A percentile compares a stretch with the other conserved stretches of the same genome.
phyloP scores from a whole-genome alignment of 2,113 vertebrate genomes.

The Odontesthes bonariensis region DNA sequence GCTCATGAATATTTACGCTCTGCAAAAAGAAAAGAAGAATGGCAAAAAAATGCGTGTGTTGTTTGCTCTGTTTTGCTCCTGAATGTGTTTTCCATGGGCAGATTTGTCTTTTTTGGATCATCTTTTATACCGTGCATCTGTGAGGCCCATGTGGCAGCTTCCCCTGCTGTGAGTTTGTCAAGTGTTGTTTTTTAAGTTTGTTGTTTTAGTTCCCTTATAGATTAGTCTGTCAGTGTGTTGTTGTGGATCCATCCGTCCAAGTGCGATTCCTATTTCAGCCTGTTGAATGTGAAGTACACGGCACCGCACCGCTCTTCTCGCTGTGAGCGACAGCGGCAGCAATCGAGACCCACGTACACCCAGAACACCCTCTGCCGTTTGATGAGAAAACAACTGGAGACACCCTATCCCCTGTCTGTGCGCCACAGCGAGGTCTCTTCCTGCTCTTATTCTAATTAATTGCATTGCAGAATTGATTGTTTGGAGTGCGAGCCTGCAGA shows the following conservation, averaged over 20 bases:
- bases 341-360: conserved; percentile 2
- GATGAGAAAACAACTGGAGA: conserved; percentile 56
- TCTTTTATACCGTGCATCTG: conserved; percentile 55
- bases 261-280: conserved; percentile 12
- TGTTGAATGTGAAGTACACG: conserved; percentile 8
- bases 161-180: conserved; percentile 7
- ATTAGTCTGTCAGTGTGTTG: conserved; percentile 9
- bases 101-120: conserved; percentile 43
- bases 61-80: conserved; percentile 37
- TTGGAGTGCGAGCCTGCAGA: conserved; percentile 69
- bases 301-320: background rate
- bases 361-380: conserved; percentile 15
- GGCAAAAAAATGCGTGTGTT: conserved; percentile 11
- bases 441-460: conserved; percentile 77
- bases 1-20: conserved; percentile 55
- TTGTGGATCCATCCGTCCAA: conserved; percentile 28
- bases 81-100: conserved; percentile 25
- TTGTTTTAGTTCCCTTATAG: conserved; percentile 41
- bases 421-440: conserved; percentile 54
- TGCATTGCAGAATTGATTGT: conserved; percentile 81
- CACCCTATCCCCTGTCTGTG: conserved; percentile 56
- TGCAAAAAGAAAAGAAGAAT: background rate
- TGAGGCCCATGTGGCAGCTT: conserved; percentile 14
- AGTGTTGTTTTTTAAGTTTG: conserved; percentile 35
- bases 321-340: conserved; percentile 13